Conservation (phyloP, 2,797 vertebrate genomes). For the Pelodytes ibericus region DNA sequence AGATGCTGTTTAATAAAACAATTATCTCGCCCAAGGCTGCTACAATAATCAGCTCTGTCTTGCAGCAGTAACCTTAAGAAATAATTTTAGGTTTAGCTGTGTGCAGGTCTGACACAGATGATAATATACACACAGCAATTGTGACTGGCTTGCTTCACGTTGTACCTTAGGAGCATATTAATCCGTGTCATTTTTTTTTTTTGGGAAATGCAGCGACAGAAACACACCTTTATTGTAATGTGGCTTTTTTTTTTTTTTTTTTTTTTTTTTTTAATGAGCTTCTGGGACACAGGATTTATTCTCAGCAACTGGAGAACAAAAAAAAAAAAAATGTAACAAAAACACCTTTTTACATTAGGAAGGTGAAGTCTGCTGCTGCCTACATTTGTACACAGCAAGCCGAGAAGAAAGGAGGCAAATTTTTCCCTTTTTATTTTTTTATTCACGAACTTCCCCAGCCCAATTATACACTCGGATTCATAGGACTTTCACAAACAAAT, state of each 20-base stretch:
- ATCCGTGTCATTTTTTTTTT: slow-evolving; percentile 83
- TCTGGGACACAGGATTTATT: slow-evolving; percentile 77
- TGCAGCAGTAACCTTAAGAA: slow-evolving; percentile 78
- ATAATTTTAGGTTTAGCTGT: slow-evolving; percentile 79
- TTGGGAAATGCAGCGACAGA: slow-evolving; percentile 80
- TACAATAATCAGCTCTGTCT: slow-evolving; percentile 67
- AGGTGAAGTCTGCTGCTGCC: slow-evolving; percentile 84
- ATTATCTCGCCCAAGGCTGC: slow-evolving; percentile 68
- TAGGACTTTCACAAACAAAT: slow-evolving; percentile 95
- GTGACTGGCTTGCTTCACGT: slow-evolving; percentile 62
- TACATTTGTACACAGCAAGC: slow-evolving; percentile 86
- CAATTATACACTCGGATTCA: slow-evolving; percentile 96
- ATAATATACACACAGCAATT: slow-evolving; percentile 81
- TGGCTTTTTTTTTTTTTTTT: slow-evolving; percentile 67
- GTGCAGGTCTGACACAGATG: slow-evolving; percentile 77
- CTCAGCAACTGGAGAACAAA: slow-evolving; percentile 75
- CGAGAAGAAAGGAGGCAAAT: slow-evolving; percentile 84
- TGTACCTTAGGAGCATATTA: slow-evolving; percentile 80
- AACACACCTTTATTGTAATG: slow-evolving; percentile 85
- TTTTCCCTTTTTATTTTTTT: slow-evolving; percentile 84
- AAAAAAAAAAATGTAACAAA: slow-evolving; percentile 79
- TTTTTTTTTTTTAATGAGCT: slow-evolving; percentile 80
- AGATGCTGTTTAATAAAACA: slow-evolving; percentile 74
- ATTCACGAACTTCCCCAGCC: slow-evolving; percentile 78
- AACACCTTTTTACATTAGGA: slow-evolving; percentile 84